Conservation (phyloP, 2,797 vertebrate genomes). For the Petrocephalus schoutedeni region DNA sequence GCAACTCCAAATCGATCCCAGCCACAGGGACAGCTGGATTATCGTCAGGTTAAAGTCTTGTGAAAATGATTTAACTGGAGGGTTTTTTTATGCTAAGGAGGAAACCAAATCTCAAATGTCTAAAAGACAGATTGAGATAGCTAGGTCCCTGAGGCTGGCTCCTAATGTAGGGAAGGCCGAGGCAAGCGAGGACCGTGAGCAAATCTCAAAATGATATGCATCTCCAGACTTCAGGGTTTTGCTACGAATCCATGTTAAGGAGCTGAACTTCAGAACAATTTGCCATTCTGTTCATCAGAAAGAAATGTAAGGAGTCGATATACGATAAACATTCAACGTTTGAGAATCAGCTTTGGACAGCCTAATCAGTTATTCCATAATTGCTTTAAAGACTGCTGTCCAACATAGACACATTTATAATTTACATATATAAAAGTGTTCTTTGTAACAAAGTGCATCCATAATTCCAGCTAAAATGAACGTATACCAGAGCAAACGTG, state of each 20-base stretch:
- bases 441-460: not conserved
- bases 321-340: not conserved
- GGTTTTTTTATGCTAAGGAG: not conserved
- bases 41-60: not conserved
- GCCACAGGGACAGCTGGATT: not conserved
- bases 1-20: not conserved
- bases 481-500: not conserved
- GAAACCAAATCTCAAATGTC: not conserved
- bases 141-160: not conserved
- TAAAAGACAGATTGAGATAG: not conserved
- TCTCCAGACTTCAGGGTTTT: not conserved
- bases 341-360: not conserved
- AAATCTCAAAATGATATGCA: not conserved
- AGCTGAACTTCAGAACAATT: not conserved
- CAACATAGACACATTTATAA: not conserved
- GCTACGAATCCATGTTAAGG: not conserved
- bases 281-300: not conserved
- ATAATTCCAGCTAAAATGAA: not conserved
- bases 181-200: not conserved
- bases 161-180: not conserved
- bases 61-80: not conserved
- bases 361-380: not conserved
- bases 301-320: not conserved
- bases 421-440: not conserved
- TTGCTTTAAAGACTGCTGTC: not conserved